Conservation (phyloP, 2,797 vertebrate species). For the Neosalanx taihuensis region DNA sequence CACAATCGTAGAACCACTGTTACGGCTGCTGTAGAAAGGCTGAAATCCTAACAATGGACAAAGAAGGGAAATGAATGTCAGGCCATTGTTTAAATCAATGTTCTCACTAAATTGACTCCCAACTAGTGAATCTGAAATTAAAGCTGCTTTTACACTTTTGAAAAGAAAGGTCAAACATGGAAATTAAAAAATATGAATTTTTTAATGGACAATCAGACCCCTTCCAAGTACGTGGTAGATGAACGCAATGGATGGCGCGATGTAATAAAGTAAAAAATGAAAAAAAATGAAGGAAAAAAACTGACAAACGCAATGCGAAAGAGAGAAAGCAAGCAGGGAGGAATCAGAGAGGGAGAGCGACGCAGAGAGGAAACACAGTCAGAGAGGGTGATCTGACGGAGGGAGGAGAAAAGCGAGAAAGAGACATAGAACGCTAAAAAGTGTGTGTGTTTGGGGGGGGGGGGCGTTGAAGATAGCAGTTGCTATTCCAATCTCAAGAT, state of each 20-base stretch:
- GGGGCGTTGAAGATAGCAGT: slow-evolving; percentile 28
- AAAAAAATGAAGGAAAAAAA: too few relatives aligned
- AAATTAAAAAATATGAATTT: too few relatives aligned
- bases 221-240: too few relatives aligned
- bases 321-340: slow-evolving; percentile 41
- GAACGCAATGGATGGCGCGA: background rate
- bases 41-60: slow-evolving; percentile 40
- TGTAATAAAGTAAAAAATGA: slow-evolving; percentile 11
- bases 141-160: too few relatives aligned
- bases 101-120: too few relatives aligned
- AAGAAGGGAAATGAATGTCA: slow-evolving; percentile 23
- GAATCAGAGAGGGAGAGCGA: slow-evolving; percentile 39
- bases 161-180: too few relatives aligned
- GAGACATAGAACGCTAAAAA: background rate
- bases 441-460: slow-evolving; percentile 24
- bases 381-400: slow-evolving; percentile 3
- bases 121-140: too few relatives aligned
- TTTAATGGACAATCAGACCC: too few relatives aligned
- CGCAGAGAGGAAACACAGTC: slow-evolving; percentile 5
- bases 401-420: slow-evolving; percentile 40
- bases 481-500: slow-evolving; percentile 52
- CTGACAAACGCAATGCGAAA: slow-evolving; percentile 37
- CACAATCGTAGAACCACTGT: slow-evolving; percentile 65
- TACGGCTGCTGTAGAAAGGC: slow-evolving; percentile 42
- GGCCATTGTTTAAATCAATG: too few relatives aligned